These are phyloP conservation scores for Nannobrachium achirus DNA, from an alignment of 2,113 vertebrate species.

Conservation along the genomic window DNA sequence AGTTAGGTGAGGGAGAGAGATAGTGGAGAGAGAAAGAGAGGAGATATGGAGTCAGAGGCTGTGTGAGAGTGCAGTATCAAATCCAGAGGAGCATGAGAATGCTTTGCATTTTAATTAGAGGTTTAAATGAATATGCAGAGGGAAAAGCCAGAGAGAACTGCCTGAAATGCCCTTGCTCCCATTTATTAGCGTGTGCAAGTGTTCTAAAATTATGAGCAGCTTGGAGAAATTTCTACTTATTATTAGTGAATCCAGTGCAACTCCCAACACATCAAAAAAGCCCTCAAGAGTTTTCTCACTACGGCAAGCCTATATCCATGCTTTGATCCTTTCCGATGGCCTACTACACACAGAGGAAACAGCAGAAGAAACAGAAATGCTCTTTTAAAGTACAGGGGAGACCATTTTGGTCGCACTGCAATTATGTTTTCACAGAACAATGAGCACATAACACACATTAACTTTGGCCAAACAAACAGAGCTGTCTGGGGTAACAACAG, in stretches of 20 bases:
- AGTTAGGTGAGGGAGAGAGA: slow-evolving; percentile 49
- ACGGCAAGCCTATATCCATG: slow-evolving; percentile 36
- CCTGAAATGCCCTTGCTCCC: slow-evolving; percentile 61
- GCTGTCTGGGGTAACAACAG: slow-evolving; percentile 53
- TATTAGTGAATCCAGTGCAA: slow-evolving; percentile 60
- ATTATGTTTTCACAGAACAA: slow-evolving; percentile 62
- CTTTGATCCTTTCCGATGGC: slow-evolving; percentile 66
- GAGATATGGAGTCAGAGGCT: slow-evolving; percentile 64
- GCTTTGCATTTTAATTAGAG: slow-evolving; percentile 77
- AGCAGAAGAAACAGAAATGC: slow-evolving; percentile 20
- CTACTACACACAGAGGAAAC: slow-evolving; percentile 14
- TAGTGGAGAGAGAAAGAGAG: slow-evolving; percentile 21
- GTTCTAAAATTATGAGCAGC: slow-evolving; percentile 67
- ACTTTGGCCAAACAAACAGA: slow-evolving; percentile 52
- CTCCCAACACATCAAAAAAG: slow-evolving; percentile 65
- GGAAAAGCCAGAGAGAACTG: slow-evolving; percentile 52
- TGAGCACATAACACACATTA: slow-evolving; percentile 41
- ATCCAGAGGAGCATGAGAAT: slow-evolving; percentile 66
- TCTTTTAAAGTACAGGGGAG: neutral
- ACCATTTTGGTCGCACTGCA: slow-evolving; percentile 50
- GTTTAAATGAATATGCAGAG: slow-evolving; percentile 74
- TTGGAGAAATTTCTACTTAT: slow-evolving; percentile 69
- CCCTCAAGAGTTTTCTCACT: slow-evolving; percentile 46
- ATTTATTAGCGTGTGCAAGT: slow-evolving; percentile 68
- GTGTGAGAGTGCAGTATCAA: slow-evolving; percentile 53